Conservation (phyloP, 2,113 vertebrate species). For the Tragelaphus strepsiceros region DNA sequence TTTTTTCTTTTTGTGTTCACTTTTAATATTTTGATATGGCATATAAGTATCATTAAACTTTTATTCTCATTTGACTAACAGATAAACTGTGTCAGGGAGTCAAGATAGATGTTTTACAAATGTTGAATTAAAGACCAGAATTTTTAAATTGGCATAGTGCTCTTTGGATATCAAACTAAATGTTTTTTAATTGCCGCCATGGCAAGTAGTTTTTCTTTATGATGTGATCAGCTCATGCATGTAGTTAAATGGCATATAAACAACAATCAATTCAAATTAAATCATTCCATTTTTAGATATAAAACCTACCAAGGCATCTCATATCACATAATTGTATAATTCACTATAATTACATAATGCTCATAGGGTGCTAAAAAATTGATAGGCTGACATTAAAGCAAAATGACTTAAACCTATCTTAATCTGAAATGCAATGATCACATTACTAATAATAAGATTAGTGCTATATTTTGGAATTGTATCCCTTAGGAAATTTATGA, state of each 20-base stretch:
- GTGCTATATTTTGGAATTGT: slow-evolving; percentile 28
- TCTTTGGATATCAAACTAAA: not conserved
- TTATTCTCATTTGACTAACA: not conserved
- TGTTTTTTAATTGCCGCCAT: not conserved
- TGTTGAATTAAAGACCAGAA: not conserved
- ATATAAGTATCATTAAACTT: not conserved
- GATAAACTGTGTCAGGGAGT: not conserved
- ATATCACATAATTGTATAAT: slow-evolving; percentile 69
- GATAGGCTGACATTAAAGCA: slow-evolving; percentile 70
- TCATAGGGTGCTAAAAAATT: slow-evolving; percentile 54
- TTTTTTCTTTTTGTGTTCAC: not conserved
- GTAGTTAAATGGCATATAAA: slow-evolving; percentile 65
- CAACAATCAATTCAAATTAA: slow-evolving; percentile 71
- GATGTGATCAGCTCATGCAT: slow-evolving; percentile 55
- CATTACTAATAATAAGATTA: slow-evolving; percentile 68
- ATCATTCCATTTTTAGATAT: slow-evolving; percentile 66
- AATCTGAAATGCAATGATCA: slow-evolving; percentile 58
- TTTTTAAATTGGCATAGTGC: not conserved
- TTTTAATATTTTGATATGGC: not conserved
- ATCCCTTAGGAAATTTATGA: not conserved
- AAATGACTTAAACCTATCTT: slow-evolving; percentile 69
- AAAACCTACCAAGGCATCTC: not conserved
- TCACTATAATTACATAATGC: slow-evolving; percentile 72
- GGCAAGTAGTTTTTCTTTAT: slow-evolving; percentile 50
- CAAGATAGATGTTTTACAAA: not conserved